Evolutionary conservation across 1,140 invertebrate species (phyloP), one percentile per base, ranked within the genome.

Genomic region (Teleogryllus occipitalis): DNA sequence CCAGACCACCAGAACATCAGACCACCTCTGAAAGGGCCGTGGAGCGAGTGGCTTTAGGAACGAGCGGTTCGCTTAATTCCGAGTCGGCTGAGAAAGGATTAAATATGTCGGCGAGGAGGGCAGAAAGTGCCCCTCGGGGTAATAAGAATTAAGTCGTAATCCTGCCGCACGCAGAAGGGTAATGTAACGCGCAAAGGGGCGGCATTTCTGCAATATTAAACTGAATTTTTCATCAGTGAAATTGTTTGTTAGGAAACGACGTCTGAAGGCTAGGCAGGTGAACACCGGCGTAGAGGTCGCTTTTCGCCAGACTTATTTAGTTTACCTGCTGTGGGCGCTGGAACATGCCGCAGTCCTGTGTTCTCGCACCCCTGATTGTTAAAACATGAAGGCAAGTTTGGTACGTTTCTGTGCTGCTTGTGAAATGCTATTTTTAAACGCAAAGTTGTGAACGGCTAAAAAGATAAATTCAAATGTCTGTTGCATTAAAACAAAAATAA

Each of bases 161-260:
- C 10, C 54, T 7, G 18, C 10, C 10, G 54, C 10, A 65, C 10
- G 54, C 54, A 18, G 10, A 14, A 18, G 54, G 54, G 54, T 65
- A 65, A 65, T 65, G 54, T 65, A 65, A 65, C 54, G 54, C 54
- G 54, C 54, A 65, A 65, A 65, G 18, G 54, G 54, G 54, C 54
- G 18, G 18, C 54, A 65, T 65, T 65, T 65, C 54, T 65, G 18
- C 54, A 65, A 65, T 65, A 65, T 65, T 65, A 65, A 10, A 65
- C 54, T 65, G 54, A 65, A 65, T 65, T 65, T 65, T 65, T 65
- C 54, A 65, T 65, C 54, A 65, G 54, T 18, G 54, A 65, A 65
- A 65, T 65, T 65, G 54, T 65, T 65, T 65, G 54, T 14, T 65
- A 65, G 10, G 54, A 18, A 65, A 65, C 54, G 54, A 3, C 54